Base-by-base conservation (phyloP, 2,888 invertebrate genomes). In the Chymomyza fuscimana region DNA sequence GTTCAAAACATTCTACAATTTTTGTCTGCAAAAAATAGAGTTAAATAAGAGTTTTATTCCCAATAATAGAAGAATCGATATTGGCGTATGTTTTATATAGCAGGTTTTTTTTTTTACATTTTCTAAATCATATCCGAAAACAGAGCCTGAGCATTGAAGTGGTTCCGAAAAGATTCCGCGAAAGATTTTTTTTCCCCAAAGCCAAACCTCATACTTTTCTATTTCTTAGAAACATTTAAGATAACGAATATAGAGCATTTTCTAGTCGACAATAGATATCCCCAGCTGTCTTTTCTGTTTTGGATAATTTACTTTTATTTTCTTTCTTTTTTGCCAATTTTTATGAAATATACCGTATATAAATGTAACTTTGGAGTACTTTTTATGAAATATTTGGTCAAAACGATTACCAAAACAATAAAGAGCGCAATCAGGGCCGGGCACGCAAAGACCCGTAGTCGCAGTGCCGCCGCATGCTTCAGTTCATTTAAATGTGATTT, bases 401-500 rank as follows among this genome's bases (percentile, higher is more conserved):
- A 76, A 76, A 74, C 80, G 80, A 82, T 81, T 80, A 81, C 76
- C 78, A 82, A 80, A 80, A 63, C 19, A 25, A 63, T 51, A 15
- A 46, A 29, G 52, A 72, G 64, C 65, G 71, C 51, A 67, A 78
- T 72, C 73, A 78, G 76, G 71, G 67, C 77, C 67, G 77, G 19
- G 16, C 58, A 54, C 54, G 16, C 54, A 54, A 32, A 22, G 54
- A 16, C n/a, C n/a, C 7, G 52, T 54, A 19, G 25, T 19, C 25
- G 25, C 22, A 25, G 32, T 32, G 70, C 68, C 64, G 64, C 60
- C 54, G 63, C 70, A 80, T 76, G 76, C 84, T 81, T 81, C 82
- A 86, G 82, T 82, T 75, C 73, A 76, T 79, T 79, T 76, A 76
- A 78, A 81, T 78, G 75, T 80, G 75, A 83, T 86, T 82, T 83